Conservation (phyloP, 1,140 invertebrate genomes). For the Lerema accius region DNA sequence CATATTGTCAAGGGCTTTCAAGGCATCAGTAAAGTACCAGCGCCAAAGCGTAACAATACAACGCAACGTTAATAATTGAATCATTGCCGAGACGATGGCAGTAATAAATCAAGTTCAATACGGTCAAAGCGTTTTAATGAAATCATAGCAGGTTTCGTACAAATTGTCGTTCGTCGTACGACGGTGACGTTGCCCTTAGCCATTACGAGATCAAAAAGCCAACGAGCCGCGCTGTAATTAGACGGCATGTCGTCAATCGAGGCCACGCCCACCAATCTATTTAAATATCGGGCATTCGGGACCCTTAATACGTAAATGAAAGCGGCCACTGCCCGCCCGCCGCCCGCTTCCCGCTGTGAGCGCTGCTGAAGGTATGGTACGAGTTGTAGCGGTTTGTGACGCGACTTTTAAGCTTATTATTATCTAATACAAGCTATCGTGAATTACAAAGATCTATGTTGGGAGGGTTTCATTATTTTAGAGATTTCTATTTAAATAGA, state of each 20-base stretch:
- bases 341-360: conserved; percentile 41
- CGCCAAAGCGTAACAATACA: too few relatives aligned
- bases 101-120: neutral
- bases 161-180: conserved; percentile 12
- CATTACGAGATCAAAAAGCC: conserved; percentile 52
- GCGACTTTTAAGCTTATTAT: too few relatives aligned
- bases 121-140: conserved; percentile 12
- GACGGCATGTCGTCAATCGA: conserved; percentile 66
- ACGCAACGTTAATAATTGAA: too few relatives aligned
- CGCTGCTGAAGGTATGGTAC: conserved; percentile 20
- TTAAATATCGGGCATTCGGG: conserved; percentile 57
- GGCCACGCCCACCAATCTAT: conserved; percentile 69
- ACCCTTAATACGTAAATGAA: conserved; percentile 49
- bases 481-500: too few relatives aligned
- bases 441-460: too few relatives aligned
- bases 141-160: conserved; percentile 4
- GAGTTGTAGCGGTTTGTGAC: conserved; percentile 36
- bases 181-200: conserved; percentile 13
- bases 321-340: conserved; percentile 39
- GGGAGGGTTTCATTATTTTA: too few relatives aligned
- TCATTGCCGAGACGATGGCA: too few relatives aligned
- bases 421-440: too few relatives aligned
- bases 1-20: too few relatives aligned
- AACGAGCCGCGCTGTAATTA: conserved; percentile 71
- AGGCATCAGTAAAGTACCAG: too few relatives aligned